Conservation (phyloP, 2,888 invertebrate species). For the Pyrrhia umbra region DNA sequence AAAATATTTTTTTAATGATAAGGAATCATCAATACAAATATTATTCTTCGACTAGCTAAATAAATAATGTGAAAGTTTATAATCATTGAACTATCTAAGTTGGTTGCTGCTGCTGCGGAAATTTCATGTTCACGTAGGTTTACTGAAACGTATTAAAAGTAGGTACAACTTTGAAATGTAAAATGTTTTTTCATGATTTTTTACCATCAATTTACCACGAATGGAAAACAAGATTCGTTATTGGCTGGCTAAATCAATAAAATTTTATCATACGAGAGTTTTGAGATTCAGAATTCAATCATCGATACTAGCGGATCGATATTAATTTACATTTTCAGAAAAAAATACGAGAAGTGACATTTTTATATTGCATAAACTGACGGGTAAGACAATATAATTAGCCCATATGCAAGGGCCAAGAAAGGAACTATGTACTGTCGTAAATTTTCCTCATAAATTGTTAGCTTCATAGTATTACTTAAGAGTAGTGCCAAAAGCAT, state of each 20-base stretch:
- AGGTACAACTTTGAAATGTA: no score
- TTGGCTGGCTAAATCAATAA: no score
- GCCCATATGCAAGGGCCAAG: neutral
- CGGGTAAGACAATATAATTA: neutral
- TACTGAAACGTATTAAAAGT: no score
- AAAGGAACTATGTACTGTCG: no score
- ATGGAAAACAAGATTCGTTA: no score
- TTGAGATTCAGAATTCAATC: neutral
- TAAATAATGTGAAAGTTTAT: constrained; percentile 41
- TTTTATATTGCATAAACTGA: no score
- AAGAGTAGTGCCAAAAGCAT: constrained; percentile 2
- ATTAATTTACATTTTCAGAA: neutral
- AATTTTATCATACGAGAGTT: no score
- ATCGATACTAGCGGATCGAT: neutral
- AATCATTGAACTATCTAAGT: constrained; percentile 57
- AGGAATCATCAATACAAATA: constrained; percentile 31
- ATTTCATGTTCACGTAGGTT: no score
- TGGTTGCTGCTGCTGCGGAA: neutral
- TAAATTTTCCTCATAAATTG: constrained; percentile 10
- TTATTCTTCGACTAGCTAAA: constrained; percentile 52
- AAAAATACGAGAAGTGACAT: neutral
- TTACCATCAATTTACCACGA: no score
- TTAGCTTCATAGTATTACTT: constrained; percentile 15
- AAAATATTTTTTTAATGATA: constrained; percentile 14
- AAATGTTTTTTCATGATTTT: no score